Evolutionary conservation across 2,888 invertebrate species (phyloP), one percentile per base, ranked within the genome.

Genomic region (Prionchulus punctatus): DNA sequence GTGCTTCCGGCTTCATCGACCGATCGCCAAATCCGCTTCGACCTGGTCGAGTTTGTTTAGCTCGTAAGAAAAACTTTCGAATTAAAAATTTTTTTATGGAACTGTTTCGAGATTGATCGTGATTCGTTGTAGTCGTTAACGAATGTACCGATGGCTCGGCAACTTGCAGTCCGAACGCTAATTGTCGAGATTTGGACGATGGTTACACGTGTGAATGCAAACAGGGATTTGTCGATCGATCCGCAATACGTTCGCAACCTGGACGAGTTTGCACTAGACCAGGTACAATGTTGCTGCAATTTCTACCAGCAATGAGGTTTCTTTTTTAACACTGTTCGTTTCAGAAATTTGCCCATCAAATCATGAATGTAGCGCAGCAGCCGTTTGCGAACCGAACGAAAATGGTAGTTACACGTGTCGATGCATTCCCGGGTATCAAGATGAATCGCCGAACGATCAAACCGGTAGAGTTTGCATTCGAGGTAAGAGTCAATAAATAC

Each of bases 341-440:
- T 27, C 56, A 57, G 67, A 67, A 58, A 65, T 69, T 4, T 70
- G 70, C 51, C 69, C 70, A 21, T 56, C 63, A n/a, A 63, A 66
- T 53, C 66, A 70, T 57, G 65, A 68, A 43, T 70, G 70, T 63
- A 64, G 65, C 49, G 62, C 64, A 7, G 69, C 68, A 1, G 69
- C 70, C 31, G 63, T 67, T 42, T 70, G 70, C 59, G 66, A 69
- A 54, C 70, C 70, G 3, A 58, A 64, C n/a, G 68, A 67, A 42
- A 68, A 66, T 28, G 65, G 63, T 57, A 25, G 31, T 2, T 70
- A 70, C 62, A 60, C 62, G 27, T 68, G 67, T 55, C 61, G 66
- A 7, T 70, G 70, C 53, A 66, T 67, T 1, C 60, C 66, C 27
- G 65, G 61, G 47, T 59, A 62, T 4, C 63, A 62, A 21, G 70